These are phyloP conservation scores for Nematostella vectensis DNA, from an alignment of 92 coral and sea anemone genomes.

Conservation along the genomic window DNA sequence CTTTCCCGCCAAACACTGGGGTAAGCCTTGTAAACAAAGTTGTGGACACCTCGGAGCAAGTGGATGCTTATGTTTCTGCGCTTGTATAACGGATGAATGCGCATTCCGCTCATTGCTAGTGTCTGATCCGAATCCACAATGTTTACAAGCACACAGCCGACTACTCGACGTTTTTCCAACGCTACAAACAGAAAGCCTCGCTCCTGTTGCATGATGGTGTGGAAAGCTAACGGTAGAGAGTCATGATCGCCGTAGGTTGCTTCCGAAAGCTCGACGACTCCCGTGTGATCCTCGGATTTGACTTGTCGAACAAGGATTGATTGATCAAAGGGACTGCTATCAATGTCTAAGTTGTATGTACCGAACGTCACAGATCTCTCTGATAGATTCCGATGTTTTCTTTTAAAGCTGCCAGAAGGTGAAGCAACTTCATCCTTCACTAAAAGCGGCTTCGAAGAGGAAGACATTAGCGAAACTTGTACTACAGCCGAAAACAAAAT, in stretches of 20 bases:
- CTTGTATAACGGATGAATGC: slow-evolving; percentile 10
- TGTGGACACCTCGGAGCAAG: not conserved
- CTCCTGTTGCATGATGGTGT: slow-evolving; percentile 8
- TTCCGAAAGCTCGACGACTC: slow-evolving; percentile 18
- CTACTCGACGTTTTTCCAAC: not conserved
- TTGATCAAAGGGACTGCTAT: too few species aligned
- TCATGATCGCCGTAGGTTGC: slow-evolving; percentile 29
- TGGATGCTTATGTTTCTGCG: slow-evolving; percentile 11
- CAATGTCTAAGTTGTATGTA: too few species aligned
- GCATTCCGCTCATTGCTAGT: slow-evolving; percentile 14
- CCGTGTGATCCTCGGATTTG: slow-evolving; percentile 8
- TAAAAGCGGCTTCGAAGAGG: not conserved
- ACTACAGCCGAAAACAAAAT: too few species aligned
- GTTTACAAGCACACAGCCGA: slow-evolving; percentile 7
- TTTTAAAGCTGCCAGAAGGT: slow-evolving; percentile 1
- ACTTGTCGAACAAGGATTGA: slow-evolving; percentile 23
- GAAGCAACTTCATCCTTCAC: not conserved
- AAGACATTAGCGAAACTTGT: not conserved
- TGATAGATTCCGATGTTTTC: not conserved
- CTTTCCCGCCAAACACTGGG: slow-evolving; percentile 6
- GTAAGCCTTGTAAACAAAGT: slow-evolving; percentile 1
- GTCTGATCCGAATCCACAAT: slow-evolving; percentile 13
- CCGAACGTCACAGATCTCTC: not conserved
- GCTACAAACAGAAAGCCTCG: slow-evolving; percentile 16
- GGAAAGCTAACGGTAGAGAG: slow-evolving; percentile 22